phyloP scores from a whole-genome alignment of 2,797 vertebrate species.

The Mus minutoides region DNA sequence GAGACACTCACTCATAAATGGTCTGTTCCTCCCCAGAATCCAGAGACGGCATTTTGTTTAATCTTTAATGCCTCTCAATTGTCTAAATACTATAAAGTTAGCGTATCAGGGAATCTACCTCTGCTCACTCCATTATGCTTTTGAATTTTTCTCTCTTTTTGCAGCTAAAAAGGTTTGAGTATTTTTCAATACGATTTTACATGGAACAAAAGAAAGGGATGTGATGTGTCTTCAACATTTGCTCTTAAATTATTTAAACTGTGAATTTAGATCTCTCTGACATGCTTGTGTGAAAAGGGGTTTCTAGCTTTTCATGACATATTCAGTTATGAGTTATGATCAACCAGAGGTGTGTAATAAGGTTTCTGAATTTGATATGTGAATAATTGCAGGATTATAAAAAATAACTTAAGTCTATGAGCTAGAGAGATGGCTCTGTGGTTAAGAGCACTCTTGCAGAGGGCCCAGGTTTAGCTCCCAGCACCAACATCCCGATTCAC shows the following conservation, averaged over 20 bases:
- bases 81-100: conserved; percentile 83
- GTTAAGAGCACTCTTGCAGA: background rate
- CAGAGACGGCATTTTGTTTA: conserved; percentile 76
- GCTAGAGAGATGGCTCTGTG: background rate
- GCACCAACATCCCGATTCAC: background rate
- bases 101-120: conserved; percentile 78
- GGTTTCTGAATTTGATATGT: conserved; percentile 50
- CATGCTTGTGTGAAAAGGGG: conserved; percentile 30
- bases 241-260: conserved; percentile 62
- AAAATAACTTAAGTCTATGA: background rate
- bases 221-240: conserved; percentile 68
- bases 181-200: conserved; percentile 76
- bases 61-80: conserved; percentile 79
- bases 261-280: conserved; percentile 54
- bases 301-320: conserved; percentile 55
- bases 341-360: conserved; percentile 54
- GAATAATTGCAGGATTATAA: conserved; percentile 46
- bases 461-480: background rate
- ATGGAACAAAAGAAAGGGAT: conserved; percentile 65
- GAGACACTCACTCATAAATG: conserved; percentile 1
- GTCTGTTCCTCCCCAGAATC: conserved; percentile 74
- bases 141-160: conserved; percentile 5
- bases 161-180: conserved; percentile 72
- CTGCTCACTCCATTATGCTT: conserved; percentile 77
- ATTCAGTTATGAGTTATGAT: conserved; percentile 51